Base-by-base conservation (phyloP, 1,140 invertebrate genomes). In the Nasonia vitripennis region DNA sequence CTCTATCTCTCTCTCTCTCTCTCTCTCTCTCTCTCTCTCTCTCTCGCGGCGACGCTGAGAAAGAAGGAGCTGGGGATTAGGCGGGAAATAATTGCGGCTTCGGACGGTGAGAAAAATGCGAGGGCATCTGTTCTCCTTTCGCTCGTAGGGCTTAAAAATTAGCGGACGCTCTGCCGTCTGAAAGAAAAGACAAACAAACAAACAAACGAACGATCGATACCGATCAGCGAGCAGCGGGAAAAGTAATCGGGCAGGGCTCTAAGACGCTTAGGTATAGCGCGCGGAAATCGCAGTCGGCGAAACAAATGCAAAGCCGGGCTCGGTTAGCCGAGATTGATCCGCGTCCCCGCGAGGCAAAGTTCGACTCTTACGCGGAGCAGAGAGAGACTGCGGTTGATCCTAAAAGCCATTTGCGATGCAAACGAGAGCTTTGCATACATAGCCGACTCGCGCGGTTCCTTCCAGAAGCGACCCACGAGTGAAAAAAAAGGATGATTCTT, bases 351-450 rank as follows among this genome's bases (percentile, higher is more conserved):
- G 10, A 70, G 67, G 48, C 23, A 82, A 74, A 74, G 23, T 82
- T 74, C 20, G 48, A 74, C 62, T 62, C 70, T 62, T 31, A 51
- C 41, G 41, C 14, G 34, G 34, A 37, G 27, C 27, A 27, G 34
- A n/a, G 12, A 5, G 11, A 12, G 48, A 9, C 23, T 68, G 20
- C 37, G 20, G 41, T 73, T 73, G 20, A 74, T 82, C 81, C 79
- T 81, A 51, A 75, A 75, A 82, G 45, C 75, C 41, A 78, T 78
- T 83, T 78, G 74, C 62, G 62, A 78, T 83, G 82, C 37, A 70
- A 78, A 78, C 27, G 37, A 51, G 11, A n/a, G 55, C 51, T 55
- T 67, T 41, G 27, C 37, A 37, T 31, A 2, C 7, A 11, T 48
- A 14, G 20, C 12, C 9, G 0, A 20, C 4, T 12, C 12, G 34